phyloP scores from a whole-genome alignment of 2,888 invertebrate genomes.

The Barypeithes pellucidus region DNA sequence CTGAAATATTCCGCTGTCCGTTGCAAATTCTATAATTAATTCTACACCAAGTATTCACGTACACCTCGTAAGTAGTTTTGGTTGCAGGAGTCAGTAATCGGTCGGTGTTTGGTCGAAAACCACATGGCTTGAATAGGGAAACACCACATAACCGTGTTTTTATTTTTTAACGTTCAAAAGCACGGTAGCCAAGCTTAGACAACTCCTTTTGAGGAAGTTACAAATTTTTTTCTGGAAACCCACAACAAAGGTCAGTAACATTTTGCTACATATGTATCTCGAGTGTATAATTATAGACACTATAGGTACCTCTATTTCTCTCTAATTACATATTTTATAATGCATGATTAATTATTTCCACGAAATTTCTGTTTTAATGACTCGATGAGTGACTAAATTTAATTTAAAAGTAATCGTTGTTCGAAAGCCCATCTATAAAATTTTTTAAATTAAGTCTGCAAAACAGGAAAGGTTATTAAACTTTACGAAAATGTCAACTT shows the following conservation, averaged over 20 bases:
- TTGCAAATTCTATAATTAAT: slow-evolving; percentile 12
- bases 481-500: too few species aligned
- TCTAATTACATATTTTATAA: not conserved
- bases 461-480: too few species aligned
- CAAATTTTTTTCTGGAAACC: not conserved
- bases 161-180: not conserved
- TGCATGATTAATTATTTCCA: not conserved
- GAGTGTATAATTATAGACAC: not conserved
- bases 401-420: too few species aligned
- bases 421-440: too few species aligned
- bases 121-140: slow-evolving; percentile 29
- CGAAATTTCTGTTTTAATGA: too few species aligned
- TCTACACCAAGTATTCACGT: slow-evolving; percentile 7
- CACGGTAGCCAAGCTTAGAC: too few species aligned
- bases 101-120: slow-evolving; percentile 2
- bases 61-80: slow-evolving; percentile 14
- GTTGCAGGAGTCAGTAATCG: slow-evolving; percentile 3
- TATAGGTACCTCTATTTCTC: too few species aligned
- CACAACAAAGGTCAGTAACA: slow-evolving; percentile 6
- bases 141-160: slow-evolving; percentile 7
- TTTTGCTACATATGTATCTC: not conserved
- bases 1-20: not conserved
- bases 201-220: too few species aligned
- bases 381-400: too few species aligned
- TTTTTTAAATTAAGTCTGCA: too few species aligned